Conservation (phyloP, 2,797 vertebrate species). For the Melanogrammus aeglefinus region DNA sequence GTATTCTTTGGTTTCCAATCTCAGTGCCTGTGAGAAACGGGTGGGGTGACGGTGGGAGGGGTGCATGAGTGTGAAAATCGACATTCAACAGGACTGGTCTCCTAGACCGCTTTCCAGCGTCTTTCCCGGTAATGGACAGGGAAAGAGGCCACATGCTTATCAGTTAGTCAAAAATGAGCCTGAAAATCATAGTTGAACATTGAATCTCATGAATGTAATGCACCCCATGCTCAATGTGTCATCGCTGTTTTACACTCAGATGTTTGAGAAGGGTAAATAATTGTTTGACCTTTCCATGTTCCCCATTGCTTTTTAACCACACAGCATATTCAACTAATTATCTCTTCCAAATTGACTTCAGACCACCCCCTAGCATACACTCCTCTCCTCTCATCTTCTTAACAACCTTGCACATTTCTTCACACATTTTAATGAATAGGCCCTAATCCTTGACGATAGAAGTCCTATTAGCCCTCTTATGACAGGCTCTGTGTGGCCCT, state of each 20-base stretch:
- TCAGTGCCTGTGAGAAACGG: conserved; percentile 17
- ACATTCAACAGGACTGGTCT: conserved; percentile 35
- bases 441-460: background rate
- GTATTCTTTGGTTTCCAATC: conserved; percentile 44
- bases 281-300: conserved; percentile 18
- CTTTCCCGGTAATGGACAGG: conserved; percentile 28
- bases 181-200: conserved; percentile 48
- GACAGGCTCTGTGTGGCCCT: conserved; percentile 7
- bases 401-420: background rate
- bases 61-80: conserved; percentile 48
- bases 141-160: conserved; percentile 55
- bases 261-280: conserved; percentile 16
- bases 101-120: conserved; percentile 20
- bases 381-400: background rate
- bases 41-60: conserved; percentile 17
- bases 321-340: conserved; percentile 31
- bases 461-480: background rate
- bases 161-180: conserved; percentile 50
- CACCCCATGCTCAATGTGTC: conserved; percentile 19
- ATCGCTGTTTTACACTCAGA: conserved; percentile 33
- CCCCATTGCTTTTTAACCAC: conserved; percentile 24
- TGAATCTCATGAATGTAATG: conserved; percentile 34
- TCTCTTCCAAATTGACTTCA: conserved; percentile 17
- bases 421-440: background rate
- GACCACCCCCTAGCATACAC: conserved; percentile 10